Evolutionary conservation across 2,888 invertebrate species (phyloP), one percentile per base, ranked within the genome.

Genomic region (Mythimna lalbum): DNA sequence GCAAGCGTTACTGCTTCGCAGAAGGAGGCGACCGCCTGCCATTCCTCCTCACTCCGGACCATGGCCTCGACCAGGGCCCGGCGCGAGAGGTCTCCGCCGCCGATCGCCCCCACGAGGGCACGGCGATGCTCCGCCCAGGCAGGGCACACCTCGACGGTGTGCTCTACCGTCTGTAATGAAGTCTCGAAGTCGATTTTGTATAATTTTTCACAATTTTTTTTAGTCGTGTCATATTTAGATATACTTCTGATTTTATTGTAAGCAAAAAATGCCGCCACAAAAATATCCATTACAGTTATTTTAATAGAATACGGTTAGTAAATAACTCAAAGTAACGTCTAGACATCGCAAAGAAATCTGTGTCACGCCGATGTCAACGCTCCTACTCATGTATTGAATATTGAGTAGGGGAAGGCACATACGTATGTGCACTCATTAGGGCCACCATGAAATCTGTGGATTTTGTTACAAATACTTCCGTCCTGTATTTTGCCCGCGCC

Each of bases 331-430:
- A 87, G 83, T 86, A 86, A 84, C 74, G 80, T 90, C 91, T 91
- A 91, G 91, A 91, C 92, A 81, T 85, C 85, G 86, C 85, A 77
- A 87, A 78, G 86, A 87, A 86, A 89, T 89, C 89, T 89, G 85
- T 89, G 89, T 86, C 89, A 89, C 69, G 76, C 72, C 83, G 86
- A 83, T 89, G 93, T 93, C 93, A 90, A 87, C 89, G 93, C 90
- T 90, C 92, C 86, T 84, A 83, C 80, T 86, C 90, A 82, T 83
- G 80, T 59, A 59, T 23, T 79, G 93, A 90, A 92, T 93, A 90
- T 83, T 82, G 86, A 85, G 50, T 72, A 78, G 82, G 47, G 80
- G 70, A 63, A 63, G 59, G 57, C 73, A 78, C 71, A 70, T 82
- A 70, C 80, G 68, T 82, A 73, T 78, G 84, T 79, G 70, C 72